phyloP scores from a whole-genome alignment of 2,797 vertebrate species.

The Coccyzus lansbergi region DNA sequence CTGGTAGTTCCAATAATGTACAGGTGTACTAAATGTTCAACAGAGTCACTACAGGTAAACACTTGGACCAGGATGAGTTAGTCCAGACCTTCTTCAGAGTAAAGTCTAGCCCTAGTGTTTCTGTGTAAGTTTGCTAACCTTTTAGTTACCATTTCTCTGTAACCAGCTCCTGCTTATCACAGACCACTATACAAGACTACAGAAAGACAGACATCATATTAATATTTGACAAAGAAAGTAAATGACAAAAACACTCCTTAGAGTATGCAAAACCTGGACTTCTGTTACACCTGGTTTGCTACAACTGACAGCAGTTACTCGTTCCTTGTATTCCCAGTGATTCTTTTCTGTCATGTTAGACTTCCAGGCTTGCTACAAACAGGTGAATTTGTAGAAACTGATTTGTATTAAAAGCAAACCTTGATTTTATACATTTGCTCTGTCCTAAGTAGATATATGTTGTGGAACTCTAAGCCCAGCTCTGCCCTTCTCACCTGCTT shows the following conservation, averaged over 20 bases:
- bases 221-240: not conserved
- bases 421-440: not conserved
- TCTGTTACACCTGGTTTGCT: not conserved
- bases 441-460: not conserved
- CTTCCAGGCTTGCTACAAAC: not conserved
- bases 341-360: not conserved
- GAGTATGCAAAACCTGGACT: not conserved
- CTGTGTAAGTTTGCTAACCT: not conserved
- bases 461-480: not conserved
- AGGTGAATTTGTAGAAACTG: not conserved
- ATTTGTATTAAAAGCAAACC: not conserved
- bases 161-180: not conserved
- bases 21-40: not conserved
- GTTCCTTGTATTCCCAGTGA: not conserved
- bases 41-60: not conserved
- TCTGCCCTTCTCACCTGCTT: not conserved
- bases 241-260: not conserved
- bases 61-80: not conserved
- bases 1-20: not conserved
- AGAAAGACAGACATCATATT: not conserved
- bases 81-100: not conserved
- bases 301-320: not conserved
- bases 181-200: not conserved
- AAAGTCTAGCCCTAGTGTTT: not conserved
- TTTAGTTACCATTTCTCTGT: not conserved